These are phyloP conservation scores for Penaeus chinensis DNA, from an alignment of 1,140 invertebrate species.

Conservation along the genomic window DNA sequence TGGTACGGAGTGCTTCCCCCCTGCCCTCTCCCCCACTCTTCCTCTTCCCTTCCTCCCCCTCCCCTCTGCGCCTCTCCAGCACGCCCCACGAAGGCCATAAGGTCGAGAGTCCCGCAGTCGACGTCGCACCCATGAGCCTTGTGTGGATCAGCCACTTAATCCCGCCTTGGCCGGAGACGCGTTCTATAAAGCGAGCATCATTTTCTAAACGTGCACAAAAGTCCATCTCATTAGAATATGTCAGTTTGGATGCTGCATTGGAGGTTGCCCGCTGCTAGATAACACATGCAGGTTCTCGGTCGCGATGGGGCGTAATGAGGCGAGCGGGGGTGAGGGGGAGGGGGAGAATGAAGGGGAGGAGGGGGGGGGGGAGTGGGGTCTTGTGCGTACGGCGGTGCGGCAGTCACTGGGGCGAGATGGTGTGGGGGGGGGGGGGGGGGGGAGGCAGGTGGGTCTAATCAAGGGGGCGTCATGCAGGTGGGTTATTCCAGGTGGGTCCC, in stretches of 20 bases:
- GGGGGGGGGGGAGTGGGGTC: not conserved
- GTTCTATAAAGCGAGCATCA: slow-evolving; percentile 48
- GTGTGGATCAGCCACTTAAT: slow-evolving; percentile 20
- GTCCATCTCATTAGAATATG: slow-evolving; percentile 54
- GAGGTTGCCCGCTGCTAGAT: slow-evolving; percentile 28
- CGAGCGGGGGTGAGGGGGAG: not conserved
- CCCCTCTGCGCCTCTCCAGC: no score
- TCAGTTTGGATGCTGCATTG: slow-evolving; percentile 48
- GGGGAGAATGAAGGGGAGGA: not conserved
- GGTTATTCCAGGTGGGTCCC: not conserved
- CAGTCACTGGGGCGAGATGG: not conserved
- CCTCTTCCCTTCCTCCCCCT: no score
- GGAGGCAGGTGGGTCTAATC: not conserved
- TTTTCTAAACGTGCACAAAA: slow-evolving; percentile 49
- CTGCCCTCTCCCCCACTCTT: no score
- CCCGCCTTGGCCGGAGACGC: slow-evolving; percentile 16
- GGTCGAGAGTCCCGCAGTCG: slow-evolving; percentile 13
- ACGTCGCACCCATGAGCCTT: not conserved
- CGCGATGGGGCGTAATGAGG: not conserved
- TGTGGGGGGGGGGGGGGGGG: not conserved
- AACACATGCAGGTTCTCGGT: not conserved
- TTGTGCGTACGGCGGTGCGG: no score
- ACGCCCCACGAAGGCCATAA: not conserved
- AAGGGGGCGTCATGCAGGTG: not conserved
- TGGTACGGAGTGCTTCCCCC: not conserved